These are phyloP conservation scores for Tiaroga cobitis DNA, from an alignment of 2,797 vertebrate genomes.

Conservation along the genomic window DNA sequence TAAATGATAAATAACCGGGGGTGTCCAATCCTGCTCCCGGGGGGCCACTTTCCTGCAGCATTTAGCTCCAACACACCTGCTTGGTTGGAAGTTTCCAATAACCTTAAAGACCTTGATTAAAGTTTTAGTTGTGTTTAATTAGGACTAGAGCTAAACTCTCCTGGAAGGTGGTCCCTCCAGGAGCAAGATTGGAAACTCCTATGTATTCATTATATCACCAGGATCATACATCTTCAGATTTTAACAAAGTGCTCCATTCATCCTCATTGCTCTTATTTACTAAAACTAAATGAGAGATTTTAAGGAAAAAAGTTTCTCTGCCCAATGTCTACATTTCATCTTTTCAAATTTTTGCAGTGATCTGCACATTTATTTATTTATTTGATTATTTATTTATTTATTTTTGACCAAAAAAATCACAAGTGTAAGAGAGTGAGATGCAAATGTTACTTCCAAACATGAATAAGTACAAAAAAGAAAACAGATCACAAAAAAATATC, in stretches of 20 bases:
- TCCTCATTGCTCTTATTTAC: neutral
- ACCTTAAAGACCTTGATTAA: neutral
- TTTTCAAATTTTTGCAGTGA: constrained; percentile 30
- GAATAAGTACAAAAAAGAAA: constrained; percentile 19
- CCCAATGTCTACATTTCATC: constrained; percentile 22
- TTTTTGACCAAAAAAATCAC: too few relatives aligned
- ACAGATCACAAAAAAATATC: constrained; percentile 34
- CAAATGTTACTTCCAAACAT: constrained; percentile 46
- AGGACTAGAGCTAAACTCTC: neutral
- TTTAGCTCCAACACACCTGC: neutral
- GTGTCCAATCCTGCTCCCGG: constrained; percentile 31
- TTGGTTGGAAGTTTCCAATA: constrained; percentile 20
- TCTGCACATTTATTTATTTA: constrained; percentile 4
- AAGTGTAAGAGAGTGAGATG: constrained; percentile 16
- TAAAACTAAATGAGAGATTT: neutral
- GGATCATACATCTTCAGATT: neutral
- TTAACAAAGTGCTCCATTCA: neutral
- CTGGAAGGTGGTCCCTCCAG: neutral
- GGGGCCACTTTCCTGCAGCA: constrained; percentile 12
- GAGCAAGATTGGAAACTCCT: neutral
- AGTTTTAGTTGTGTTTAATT: neutral
- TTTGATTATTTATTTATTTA: neutral
- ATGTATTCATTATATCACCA: neutral
- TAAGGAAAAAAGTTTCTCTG: neutral
- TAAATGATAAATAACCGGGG: constrained; percentile 27